These are phyloP conservation scores for Melanotaenia duboulayi DNA, from an alignment of 2,113 vertebrate species.

Conservation along the genomic window DNA sequence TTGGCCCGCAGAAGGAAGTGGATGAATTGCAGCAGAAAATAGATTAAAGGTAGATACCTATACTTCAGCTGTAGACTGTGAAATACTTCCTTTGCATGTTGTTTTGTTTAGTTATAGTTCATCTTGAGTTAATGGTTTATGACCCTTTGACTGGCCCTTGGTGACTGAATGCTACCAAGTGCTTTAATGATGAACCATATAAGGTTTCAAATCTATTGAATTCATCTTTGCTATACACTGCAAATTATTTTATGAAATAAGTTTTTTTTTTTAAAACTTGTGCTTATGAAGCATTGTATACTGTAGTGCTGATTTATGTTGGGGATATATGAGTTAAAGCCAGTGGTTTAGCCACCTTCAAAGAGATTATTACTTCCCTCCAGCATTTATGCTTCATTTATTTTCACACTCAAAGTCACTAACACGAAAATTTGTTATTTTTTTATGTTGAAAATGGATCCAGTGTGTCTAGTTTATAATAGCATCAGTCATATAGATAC, in stretches of 20 bases:
- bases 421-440: constrained; percentile 9
- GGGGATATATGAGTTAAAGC: too few species aligned
- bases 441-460: constrained; percentile 21
- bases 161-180: constrained; percentile 17
- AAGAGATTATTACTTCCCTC: constrained; percentile 28
- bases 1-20: constrained; percentile 61
- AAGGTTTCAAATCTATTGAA: constrained; percentile 18
- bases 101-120: constrained; percentile 60
- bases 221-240: constrained; percentile 19
- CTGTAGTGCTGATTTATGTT: constrained; percentile 2
- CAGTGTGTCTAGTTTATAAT: constrained; percentile 40
- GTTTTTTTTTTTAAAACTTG: constrained; percentile 25
- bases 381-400: constrained; percentile 41
- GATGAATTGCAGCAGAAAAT: constrained; percentile 68
- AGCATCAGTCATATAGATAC: too few species aligned
- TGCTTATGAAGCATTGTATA: constrained; percentile 21
- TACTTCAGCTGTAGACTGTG: constrained; percentile 48
- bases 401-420: constrained; percentile 27
- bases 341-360: not conserved
- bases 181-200: constrained; percentile 24
- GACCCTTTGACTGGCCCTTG: constrained; percentile 30
- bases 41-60: constrained; percentile 68
- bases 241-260: constrained; percentile 27
- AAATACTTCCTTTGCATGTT: constrained; percentile 63
- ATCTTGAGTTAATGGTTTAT: constrained; percentile 44